Evolutionary conservation across 1,140 invertebrate species (phyloP), one percentile per base, ranked within the genome.

Genomic region (Euglossa dilemma): DNA sequence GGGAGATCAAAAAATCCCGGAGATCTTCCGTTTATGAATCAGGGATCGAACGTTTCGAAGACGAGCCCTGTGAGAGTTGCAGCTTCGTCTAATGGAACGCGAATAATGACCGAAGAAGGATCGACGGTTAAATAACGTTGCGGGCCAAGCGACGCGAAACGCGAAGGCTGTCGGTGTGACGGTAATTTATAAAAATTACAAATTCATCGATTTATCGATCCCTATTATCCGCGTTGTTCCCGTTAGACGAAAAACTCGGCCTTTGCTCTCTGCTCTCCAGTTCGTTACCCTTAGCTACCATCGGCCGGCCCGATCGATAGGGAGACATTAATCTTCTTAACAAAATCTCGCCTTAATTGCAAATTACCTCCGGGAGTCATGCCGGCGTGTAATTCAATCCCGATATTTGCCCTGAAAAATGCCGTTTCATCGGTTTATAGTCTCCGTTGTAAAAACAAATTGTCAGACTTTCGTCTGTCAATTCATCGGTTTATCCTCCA

Each of bases 251-350:
- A 63, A 75, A 57, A 47, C 50, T 16, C 16, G 11, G 43, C 20
- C 28, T 56, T 66, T 63, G 0, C 43, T 75, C 45, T 2, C 6
- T 43, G 12, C 25, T 25, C 72, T 36, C 6, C 52, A 36, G 72
- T 82, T 82, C 80, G 72, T 82, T 67, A 59, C 52, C 25, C 72
- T 76, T 50, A 16, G 57, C 20, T 56, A n/a, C 47, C 52, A 75
- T 57, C 79, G 70, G n/a, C 14, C 47, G 50, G 66, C 11, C 6
- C n/a, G 80, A 82, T 82, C 72, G 57, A 82, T 76, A 59, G 28
- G 18, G 54, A 76, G 72, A 76, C 63, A 82, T 76, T 82, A 76
- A 82, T 82, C 80, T 76, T 67, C 80, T 81, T 81, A 81, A 75
- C 72, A 81, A 81, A 81, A 81, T 81, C 72, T 81, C 80, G 56